Evolutionary conservation across 2,797 vertebrate species (phyloP).

Genomic region (Micromesistius poutassou): DNA sequence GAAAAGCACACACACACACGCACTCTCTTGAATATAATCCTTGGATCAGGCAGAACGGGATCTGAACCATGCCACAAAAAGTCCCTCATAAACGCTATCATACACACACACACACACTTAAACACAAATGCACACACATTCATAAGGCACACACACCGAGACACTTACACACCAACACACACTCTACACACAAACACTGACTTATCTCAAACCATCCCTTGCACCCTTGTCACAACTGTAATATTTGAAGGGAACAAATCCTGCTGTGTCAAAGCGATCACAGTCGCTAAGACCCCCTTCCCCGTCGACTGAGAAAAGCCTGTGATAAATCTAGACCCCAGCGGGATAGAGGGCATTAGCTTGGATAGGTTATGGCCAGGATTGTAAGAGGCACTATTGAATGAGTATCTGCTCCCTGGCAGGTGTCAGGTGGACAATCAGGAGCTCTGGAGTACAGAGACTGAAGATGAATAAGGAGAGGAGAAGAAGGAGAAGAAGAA

Average conservation of each 20-base stretch:
- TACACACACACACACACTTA: background rate
- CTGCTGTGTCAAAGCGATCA: conserved; percentile 1
- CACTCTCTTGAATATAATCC: background rate
- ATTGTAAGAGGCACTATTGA: background rate
- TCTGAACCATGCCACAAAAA: background rate
- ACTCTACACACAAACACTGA: background rate
- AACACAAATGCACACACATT: background rate
- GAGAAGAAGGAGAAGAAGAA: background rate
- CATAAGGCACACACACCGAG: background rate
- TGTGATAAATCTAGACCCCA: background rate
- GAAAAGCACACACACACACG: conserved; percentile 6
- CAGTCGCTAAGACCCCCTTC: background rate
- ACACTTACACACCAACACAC: conserved; percentile 4
- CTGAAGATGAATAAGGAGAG: background rate
- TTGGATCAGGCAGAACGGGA: background rate
- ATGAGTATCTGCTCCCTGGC: background rate
- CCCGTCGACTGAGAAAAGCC: background rate
- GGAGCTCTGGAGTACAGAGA: background rate
- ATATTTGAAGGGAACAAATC: conserved; percentile 6
- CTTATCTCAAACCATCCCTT: conserved; percentile 8
- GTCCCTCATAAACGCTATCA: background rate
- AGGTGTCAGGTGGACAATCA: background rate
- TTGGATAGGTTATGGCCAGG: background rate
- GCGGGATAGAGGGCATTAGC: background rate
- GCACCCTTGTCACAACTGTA: conserved; percentile 1